phyloP scores from a whole-genome alignment of 1,140 invertebrate genomes.

The Neelides sp. region DNA sequence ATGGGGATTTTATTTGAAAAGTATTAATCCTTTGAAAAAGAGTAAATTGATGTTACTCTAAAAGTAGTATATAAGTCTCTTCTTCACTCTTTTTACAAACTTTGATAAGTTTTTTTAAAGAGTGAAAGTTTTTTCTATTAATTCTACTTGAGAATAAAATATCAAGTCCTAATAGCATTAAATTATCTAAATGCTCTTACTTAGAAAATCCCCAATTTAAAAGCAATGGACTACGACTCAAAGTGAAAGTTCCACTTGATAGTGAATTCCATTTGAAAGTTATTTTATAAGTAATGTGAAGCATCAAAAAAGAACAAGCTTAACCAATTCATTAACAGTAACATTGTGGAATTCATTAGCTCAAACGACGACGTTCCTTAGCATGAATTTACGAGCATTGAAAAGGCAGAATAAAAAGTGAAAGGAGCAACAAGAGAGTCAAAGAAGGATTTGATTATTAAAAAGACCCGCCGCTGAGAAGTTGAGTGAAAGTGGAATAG shows the following conservation, averaged over 20 bases:
- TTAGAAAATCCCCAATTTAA: not conserved
- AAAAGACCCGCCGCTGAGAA: not conserved
- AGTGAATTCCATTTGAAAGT: not conserved
- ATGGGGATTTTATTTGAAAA: too few relatives aligned
- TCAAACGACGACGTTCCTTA: too few relatives aligned
- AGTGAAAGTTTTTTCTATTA: too few relatives aligned
- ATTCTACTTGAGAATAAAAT: too few relatives aligned
- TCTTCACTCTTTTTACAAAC: too few relatives aligned
- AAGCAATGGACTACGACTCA: not conserved
- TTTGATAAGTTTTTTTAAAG: too few relatives aligned
- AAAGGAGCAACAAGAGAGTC: constrained; percentile 6
- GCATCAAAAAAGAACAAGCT: not conserved
- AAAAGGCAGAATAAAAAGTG: constrained; percentile 2
- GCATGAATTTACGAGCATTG: not conserved
- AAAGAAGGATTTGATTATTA: not conserved
- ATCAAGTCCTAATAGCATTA: too few relatives aligned
- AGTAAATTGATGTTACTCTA: too few relatives aligned
- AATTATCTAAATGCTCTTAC: too few relatives aligned
- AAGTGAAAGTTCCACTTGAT: not conserved
- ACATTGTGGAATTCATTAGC: too few relatives aligned
- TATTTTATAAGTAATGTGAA: not conserved
- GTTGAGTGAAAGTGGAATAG: not conserved
- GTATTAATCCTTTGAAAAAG: too few relatives aligned
- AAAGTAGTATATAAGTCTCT: too few relatives aligned
- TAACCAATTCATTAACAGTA: not conserved